Base-by-base conservation (phyloP, 2,113 vertebrate genomes). In the Scartelaos histophorus region DNA sequence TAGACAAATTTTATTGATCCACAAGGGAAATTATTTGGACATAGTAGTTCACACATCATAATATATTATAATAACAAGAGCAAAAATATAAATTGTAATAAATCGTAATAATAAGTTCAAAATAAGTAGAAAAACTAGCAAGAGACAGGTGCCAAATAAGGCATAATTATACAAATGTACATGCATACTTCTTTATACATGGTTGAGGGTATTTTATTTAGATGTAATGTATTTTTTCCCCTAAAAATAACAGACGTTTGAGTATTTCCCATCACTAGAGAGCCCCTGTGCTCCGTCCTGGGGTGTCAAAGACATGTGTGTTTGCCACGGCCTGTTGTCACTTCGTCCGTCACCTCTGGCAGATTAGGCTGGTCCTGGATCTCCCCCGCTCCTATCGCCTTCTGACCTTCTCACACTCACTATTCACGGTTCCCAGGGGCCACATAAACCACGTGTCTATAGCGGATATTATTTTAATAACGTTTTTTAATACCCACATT, bases 321-420 rank as follows among this genome's bases (percentile, higher is more conserved):
- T 82, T 77, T 87, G 88, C 79, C 76, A 87, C 29, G 80, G 82
- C 81, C 88, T 91, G 86, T 87, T 88, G 75, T 85, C 89, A 85
- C 88, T 85, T 91, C 67, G 54, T 80, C 84, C 60, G 76, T 79
- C 88, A 86, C 83, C 87, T 78, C 67, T 65, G 67, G 73, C 70
- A 90, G 88, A 90, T 92, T 88, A 92, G 81, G 74, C 68, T 64
- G 82, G 81, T 82, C 76, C 84, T 84, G 73, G 70, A 71, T 76
- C 76, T 80, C 66, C 45, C 66, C 70, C 75, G 13, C 66, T 74
- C 13, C 76, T 61, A 70, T 81, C 75, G 46, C 56, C 67, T 70
- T 83, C 60, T 68, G 64, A 67, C 73, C 71, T 60, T 54, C 73
- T 22, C 60, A 76, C 76, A 53, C 73, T 78, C 70, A 69, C 51